phyloP scores from a whole-genome alignment of 2,797 vertebrate species.

The Enteromius paludinosus region DNA sequence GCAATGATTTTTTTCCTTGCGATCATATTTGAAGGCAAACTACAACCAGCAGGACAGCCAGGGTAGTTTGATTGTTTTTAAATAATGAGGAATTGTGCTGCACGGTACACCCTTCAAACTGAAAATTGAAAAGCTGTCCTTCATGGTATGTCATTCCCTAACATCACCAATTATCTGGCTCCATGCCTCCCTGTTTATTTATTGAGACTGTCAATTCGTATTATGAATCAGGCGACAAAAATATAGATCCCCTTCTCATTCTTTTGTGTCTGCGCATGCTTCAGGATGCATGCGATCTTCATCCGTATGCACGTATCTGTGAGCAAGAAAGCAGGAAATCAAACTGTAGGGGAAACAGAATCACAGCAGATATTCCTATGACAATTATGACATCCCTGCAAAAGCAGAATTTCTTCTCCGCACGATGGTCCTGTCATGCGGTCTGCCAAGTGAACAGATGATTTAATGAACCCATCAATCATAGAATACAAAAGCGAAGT shows the following conservation, averaged over 20 bases:
- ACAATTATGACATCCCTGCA: slow-evolving; percentile 56
- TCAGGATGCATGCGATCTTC: slow-evolving; percentile 7
- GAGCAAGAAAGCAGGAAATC: slow-evolving; percentile 28
- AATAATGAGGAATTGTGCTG: slow-evolving; percentile 74
- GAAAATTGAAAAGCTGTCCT: slow-evolving; percentile 79
- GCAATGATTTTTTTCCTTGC: slow-evolving; percentile 67
- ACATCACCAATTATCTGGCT: slow-evolving; percentile 73
- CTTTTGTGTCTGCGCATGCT: slow-evolving; percentile 49
- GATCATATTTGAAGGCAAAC: slow-evolving; percentile 75
- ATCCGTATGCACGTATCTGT: slow-evolving; percentile 17
- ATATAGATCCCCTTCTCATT: slow-evolving; percentile 69
- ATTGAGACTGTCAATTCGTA: slow-evolving; percentile 71
- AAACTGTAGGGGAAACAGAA: slow-evolving; percentile 40
- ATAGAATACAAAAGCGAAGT: slow-evolving; percentile 64
- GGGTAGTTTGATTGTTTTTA: slow-evolving; percentile 77
- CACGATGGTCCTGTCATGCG: slow-evolving; percentile 56
- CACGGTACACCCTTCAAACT: slow-evolving; percentile 75
- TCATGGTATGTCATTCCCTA: slow-evolving; percentile 73
- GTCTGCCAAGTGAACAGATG: slow-evolving; percentile 65
- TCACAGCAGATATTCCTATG: slow-evolving; percentile 51
- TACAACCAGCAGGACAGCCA: slow-evolving; percentile 70
- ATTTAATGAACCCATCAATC: slow-evolving; percentile 73
- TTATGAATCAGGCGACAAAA: slow-evolving; percentile 71
- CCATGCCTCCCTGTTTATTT: slow-evolving; percentile 71
- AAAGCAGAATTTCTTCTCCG: slow-evolving; percentile 50